Evolutionary conservation across 2,113 vertebrate genomes (phyloP), one percentile per base, ranked within the genome.

Genomic region (Plectropomus leopardus): DNA sequence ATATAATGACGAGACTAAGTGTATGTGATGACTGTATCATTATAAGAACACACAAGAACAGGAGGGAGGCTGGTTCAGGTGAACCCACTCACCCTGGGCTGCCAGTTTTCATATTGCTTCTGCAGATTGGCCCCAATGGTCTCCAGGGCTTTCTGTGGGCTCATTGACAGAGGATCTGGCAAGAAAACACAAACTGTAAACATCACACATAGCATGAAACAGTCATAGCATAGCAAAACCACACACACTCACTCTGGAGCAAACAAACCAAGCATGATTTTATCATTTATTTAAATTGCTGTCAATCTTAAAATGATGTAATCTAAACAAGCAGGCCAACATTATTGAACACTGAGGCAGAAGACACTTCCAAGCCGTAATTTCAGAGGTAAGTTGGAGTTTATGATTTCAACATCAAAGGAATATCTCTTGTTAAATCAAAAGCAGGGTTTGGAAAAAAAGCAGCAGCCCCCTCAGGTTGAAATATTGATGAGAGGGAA

Each of bases 71-170:
- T 55, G 28, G 23, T 42, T 44, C 9, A 32, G 16, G 17, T 73
- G 74, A 76, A 60, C 50, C 30, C n/a, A 90, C 98, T 98, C 90
- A 99, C 98, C 95, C 98, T 86, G 10, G 98, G 98, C 89, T 99
- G 98, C 98, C 98, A 99, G 93, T 98, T 99, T 87, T 99, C 98
- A 0, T 99, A 99, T 87, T 99, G 98, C 92, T 99, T 99, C 95
- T 99, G 98, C 30, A 99, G 91, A 78, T 97, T 99, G 17, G 97
- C 97, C 54, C 98, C 98, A 0, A 99, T 99, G 66, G 97, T 98
- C 92, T 99, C 98, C 94, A 99, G 94, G 76, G 98, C 98, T 83
- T 99, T 99, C 90, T 99, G 98, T n/a, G 98, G 98, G 58, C 98
- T 98, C 98, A 98, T 99, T 0, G 98, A 99, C 85, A 99, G 94